phyloP scores from a whole-genome alignment of 1,140 invertebrate genomes.

The Euwallacea fornicatus region DNA sequence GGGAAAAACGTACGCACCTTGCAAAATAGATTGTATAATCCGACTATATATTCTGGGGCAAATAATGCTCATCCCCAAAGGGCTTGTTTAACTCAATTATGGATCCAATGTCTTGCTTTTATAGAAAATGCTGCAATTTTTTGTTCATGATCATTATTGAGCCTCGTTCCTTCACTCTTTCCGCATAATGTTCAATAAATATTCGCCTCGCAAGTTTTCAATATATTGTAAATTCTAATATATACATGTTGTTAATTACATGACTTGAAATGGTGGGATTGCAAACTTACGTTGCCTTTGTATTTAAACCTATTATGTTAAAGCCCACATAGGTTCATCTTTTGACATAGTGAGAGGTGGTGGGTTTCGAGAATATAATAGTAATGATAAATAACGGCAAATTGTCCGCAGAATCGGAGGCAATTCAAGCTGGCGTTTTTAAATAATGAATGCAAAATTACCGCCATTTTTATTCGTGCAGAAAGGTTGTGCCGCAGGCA shows the following conservation, averaged over 20 bases:
- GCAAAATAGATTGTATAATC: constrained; percentile 13
- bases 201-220: neutral
- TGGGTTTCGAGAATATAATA: constrained; percentile 24
- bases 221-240: constrained; percentile 6
- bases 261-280: constrained; percentile 9
- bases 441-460: constrained; percentile 33
- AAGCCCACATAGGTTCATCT: constrained; percentile 19
- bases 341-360: constrained; percentile 17
- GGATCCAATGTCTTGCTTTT: too few relatives aligned
- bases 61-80: neutral
- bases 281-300: constrained; percentile 12
- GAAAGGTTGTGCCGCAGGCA: constrained; percentile 9
- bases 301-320: constrained; percentile 20
- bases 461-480: constrained; percentile 22
- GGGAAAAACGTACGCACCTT: constrained; percentile 12
- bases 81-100: too few relatives aligned
- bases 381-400: constrained; percentile 26
- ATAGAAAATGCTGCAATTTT: too few relatives aligned
- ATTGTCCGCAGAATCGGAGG: constrained; percentile 20
- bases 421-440: constrained; percentile 24
- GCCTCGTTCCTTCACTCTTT: neutral
- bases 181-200: neutral
- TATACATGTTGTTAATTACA: constrained; percentile 6
- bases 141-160: too few relatives aligned
- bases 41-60: neutral